phyloP scores from a whole-genome alignment of 2,113 vertebrate species.

The Stictonetta naevosa region DNA sequence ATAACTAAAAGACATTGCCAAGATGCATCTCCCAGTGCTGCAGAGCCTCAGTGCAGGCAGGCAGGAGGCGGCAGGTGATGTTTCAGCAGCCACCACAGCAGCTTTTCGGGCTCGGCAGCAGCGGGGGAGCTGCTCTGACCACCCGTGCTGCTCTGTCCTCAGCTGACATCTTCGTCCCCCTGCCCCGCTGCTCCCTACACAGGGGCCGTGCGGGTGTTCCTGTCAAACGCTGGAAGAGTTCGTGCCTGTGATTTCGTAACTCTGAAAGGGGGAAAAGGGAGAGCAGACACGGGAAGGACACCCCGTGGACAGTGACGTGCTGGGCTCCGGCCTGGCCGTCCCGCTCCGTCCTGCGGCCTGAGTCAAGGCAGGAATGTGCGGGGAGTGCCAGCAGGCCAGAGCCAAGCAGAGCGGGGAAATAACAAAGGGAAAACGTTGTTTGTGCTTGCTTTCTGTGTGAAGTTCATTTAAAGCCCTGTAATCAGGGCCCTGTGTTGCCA shows the following conservation, averaged over 20 bases:
- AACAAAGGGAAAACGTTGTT: neutral
- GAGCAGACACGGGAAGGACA: neutral
- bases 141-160: neutral
- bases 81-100: neutral
- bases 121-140: neutral
- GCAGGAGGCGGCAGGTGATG: neutral
- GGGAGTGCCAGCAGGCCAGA: neutral
- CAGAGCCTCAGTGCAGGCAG: neutral
- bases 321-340: too few species aligned
- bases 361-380: slow-evolving; percentile 35
- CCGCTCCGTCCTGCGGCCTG: neutral
- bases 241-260: slow-evolving; percentile 22
- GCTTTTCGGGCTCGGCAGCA: neutral
- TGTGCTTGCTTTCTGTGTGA: neutral
- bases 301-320: too few species aligned
- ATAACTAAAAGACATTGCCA: neutral
- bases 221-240: neutral
- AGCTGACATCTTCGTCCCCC: neutral
- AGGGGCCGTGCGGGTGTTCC: neutral
- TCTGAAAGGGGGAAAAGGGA: neutral
- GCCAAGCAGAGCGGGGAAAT: neutral
- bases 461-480: neutral
- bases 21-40: neutral
- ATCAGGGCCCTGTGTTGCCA: neutral
- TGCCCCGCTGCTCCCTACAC: neutral